Conservation (phyloP, 2,797 vertebrate species). For the Bradypodion pumilum region DNA sequence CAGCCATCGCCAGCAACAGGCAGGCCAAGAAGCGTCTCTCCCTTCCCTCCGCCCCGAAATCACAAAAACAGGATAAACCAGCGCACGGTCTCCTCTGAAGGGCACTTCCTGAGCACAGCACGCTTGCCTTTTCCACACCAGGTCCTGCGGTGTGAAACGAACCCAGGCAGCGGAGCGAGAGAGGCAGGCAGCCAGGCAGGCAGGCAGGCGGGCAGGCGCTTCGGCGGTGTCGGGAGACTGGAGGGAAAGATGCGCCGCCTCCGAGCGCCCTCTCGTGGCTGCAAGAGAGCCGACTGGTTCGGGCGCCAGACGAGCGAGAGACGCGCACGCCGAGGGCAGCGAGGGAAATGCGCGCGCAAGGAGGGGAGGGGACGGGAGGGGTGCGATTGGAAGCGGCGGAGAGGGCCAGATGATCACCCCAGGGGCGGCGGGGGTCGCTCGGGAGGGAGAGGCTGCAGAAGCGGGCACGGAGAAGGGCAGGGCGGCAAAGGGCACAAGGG, state of each 20-base stretch:
- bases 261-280: slow-evolving; percentile 25
- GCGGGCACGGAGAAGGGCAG: no score
- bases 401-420: no score
- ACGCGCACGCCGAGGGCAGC: background rate
- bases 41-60: no score
- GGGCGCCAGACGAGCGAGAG: background rate
- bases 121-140: background rate
- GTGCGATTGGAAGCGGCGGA: no score
- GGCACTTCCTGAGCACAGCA: background rate
- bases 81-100: background rate
- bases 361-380: no score
- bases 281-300: background rate
- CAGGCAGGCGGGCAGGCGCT: no score
- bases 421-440: no score
- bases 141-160: background rate
- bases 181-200: no score
- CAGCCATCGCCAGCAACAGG: background rate
- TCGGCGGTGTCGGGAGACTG: background rate
- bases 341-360: no score
- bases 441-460: no score
- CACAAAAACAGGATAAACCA: background rate
- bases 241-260: background rate
- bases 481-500: background rate
- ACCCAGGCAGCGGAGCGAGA: no score
- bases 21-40: background rate